Evolutionary conservation across 2,113 vertebrate genomes (phyloP).

Genomic region (Thunnus thynnus): DNA sequence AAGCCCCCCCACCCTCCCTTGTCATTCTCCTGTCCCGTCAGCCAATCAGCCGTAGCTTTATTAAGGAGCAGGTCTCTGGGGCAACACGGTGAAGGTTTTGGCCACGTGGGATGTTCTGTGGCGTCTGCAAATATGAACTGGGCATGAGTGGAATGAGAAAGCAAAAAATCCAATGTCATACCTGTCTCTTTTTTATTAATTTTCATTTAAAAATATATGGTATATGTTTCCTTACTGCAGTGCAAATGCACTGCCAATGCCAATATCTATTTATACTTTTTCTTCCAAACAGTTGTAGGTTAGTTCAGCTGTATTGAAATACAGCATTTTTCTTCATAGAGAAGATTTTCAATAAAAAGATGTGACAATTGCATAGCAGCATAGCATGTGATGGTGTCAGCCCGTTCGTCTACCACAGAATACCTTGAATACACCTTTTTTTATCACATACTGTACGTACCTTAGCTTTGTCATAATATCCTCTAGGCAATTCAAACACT

Average conservation of each 20-base stretch:
- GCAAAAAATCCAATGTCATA: not conserved
- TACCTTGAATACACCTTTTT: not conserved
- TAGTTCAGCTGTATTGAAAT: not conserved
- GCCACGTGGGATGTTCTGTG: slow-evolving; percentile 60
- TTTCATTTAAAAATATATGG: not conserved
- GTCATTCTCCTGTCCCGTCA: slow-evolving; percentile 45
- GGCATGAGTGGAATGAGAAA: slow-evolving; percentile 11
- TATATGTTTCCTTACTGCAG: not conserved
- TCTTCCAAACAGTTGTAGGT: not conserved
- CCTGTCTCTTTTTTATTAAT: not conserved
- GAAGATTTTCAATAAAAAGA: not conserved
- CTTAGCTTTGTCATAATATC: not conserved
- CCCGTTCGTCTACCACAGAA: not conserved
- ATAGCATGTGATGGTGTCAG: not conserved
- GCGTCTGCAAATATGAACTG: slow-evolving; percentile 10
- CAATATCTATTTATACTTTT: not conserved
- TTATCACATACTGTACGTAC: not conserved
- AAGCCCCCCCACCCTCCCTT: slow-evolving; percentile 42
- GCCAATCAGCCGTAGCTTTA: slow-evolving; percentile 68
- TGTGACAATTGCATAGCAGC: not conserved
- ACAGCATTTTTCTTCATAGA: not conserved
- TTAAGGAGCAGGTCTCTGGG: slow-evolving; percentile 70
- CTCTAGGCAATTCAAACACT: slow-evolving; percentile 4
- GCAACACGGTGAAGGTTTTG: slow-evolving; percentile 69
- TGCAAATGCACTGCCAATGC: not conserved